Conservation (phyloP, 1,140 invertebrate species). For the Hesperophylax magnus region DNA sequence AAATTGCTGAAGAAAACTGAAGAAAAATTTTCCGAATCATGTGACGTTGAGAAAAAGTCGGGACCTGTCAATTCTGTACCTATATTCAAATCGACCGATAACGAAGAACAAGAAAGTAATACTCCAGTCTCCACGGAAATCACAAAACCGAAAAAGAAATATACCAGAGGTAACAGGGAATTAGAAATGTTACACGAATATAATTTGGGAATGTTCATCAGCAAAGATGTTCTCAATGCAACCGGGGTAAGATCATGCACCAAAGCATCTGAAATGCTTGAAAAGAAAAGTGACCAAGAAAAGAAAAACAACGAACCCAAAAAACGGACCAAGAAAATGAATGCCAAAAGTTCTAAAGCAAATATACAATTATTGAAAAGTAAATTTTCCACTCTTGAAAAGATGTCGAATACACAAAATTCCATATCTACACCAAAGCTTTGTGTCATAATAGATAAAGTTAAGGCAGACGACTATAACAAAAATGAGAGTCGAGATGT, state of each 20-base stretch:
- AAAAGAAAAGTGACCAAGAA: not conserved
- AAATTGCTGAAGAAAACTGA: too few relatives aligned
- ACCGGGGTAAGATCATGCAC: conserved; percentile 66
- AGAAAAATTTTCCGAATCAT: too few relatives aligned
- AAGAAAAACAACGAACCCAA: conserved; percentile 17
- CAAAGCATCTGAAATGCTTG: conserved; percentile 22
- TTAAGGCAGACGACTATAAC: conserved; percentile 3
- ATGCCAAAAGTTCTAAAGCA: not conserved
- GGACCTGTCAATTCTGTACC: too few relatives aligned
- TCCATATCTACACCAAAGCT: not conserved
- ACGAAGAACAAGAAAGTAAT: too few relatives aligned
- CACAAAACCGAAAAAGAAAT: conserved; percentile 57
- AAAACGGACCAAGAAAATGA: conserved; percentile 1
- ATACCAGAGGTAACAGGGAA: conserved; percentile 64
- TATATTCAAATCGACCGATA: too few relatives aligned
- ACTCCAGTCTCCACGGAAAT: not conserved
- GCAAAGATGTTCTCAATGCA: conserved; percentile 58
- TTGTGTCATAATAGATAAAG: not conserved
- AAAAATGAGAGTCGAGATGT: not conserved
- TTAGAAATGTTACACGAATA: conserved; percentile 77
- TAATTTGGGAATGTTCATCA: conserved; percentile 78
- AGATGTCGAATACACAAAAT: not conserved
- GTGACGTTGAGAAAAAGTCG: not conserved
- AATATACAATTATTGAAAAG: not conserved
- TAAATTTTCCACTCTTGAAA: not conserved